Conservation (phyloP, 1,140 invertebrate species). For the Papilio polyxenes region DNA sequence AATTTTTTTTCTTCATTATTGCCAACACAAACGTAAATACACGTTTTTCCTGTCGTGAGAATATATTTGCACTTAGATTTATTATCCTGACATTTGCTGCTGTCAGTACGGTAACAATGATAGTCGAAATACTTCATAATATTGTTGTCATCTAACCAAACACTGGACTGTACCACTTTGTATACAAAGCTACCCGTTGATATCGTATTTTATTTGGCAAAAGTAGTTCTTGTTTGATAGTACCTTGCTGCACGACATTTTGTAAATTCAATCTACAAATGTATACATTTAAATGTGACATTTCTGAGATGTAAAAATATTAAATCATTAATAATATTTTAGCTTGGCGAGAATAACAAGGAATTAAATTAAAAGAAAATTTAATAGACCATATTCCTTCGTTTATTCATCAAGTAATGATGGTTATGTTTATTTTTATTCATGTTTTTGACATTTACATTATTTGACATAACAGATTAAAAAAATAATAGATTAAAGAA, state of each 20-base stretch:
- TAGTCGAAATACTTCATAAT: slow-evolving; percentile 46
- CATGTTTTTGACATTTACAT: slow-evolving; percentile 4
- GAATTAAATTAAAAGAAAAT: background rate
- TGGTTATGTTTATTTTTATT: background rate
- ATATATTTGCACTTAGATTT: slow-evolving; percentile 48
- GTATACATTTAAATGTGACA: background rate
- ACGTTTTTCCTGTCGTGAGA: slow-evolving; percentile 42
- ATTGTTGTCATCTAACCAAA: slow-evolving; percentile 48
- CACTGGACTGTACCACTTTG: slow-evolving; percentile 45
- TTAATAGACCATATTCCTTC: background rate
- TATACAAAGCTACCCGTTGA: slow-evolving; percentile 48
- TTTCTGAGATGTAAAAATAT: too few species aligned
- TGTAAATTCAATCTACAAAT: slow-evolving; percentile 5
- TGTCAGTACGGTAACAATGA: background rate
- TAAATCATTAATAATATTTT: too few species aligned
- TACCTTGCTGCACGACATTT: slow-evolving; percentile 56
- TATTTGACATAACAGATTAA: slow-evolving; percentile 2
- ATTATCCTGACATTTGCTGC: slow-evolving; percentile 41
- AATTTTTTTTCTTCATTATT: slow-evolving; percentile 43
- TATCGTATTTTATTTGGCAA: slow-evolving; percentile 44
- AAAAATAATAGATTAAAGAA: background rate
- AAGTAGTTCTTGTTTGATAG: slow-evolving; percentile 42
- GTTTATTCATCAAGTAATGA: background rate
- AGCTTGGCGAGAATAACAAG: too few species aligned
- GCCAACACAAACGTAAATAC: slow-evolving; percentile 49